Evolutionary conservation across 1,140 invertebrate genomes (phyloP).

Genomic region (Rhopalosiphum padi): DNA sequence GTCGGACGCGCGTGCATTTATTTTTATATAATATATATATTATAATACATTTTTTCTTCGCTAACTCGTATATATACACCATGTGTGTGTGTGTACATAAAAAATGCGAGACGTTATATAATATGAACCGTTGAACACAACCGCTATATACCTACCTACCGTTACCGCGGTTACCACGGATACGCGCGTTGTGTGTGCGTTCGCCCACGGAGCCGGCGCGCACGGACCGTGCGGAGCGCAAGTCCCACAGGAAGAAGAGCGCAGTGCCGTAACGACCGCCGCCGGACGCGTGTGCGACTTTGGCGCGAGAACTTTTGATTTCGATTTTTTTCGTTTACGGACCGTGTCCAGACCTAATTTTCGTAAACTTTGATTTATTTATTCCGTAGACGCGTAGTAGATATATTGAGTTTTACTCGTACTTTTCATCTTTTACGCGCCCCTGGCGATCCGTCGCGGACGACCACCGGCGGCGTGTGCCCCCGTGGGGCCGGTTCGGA

Average conservation of each 20-base stretch:
- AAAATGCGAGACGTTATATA: neutral
- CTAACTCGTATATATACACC: neutral
- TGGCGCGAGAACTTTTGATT: neutral
- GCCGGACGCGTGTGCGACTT: constrained; percentile 37
- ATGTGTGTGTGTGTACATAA: neutral
- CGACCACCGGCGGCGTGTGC: neutral
- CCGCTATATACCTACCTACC: constrained; percentile 1
- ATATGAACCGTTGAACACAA: constrained; percentile 12
- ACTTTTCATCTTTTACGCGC: neutral
- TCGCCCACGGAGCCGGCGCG: neutral
- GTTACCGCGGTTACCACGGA: constrained; percentile 47
- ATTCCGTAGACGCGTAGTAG: neutral
- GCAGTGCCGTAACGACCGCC: constrained; percentile 53
- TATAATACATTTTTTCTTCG: neutral
- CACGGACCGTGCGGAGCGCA: constrained; percentile 12
- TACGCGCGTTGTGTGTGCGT: constrained; percentile 38
- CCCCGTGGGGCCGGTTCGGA: neutral
- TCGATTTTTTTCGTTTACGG: neutral
- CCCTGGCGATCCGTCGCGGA: neutral
- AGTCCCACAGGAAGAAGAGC: constrained; percentile 34
- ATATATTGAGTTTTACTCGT: neutral
- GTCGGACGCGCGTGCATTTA: neutral
- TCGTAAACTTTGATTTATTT: neutral
- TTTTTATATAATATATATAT: neutral
- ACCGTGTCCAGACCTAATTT: neutral